Evolutionary conservation across 2,113 vertebrate species (phyloP).

Genomic region (Arizona elegans): DNA sequence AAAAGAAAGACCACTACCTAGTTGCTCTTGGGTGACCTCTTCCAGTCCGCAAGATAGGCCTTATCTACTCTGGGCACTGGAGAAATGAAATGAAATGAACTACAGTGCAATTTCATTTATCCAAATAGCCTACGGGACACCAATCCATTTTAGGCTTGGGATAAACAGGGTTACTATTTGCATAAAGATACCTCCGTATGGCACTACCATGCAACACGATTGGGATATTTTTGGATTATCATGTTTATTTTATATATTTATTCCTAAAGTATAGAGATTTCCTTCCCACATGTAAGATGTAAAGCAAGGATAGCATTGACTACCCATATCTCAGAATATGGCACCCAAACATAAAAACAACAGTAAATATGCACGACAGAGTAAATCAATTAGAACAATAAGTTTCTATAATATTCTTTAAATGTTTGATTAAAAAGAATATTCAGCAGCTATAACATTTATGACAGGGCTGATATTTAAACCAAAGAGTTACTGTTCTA

Average conservation of each 20-base stretch:
- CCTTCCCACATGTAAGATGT: background rate
- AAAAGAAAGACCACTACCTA: slow-evolving; percentile 31
- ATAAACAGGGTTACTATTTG: slow-evolving; percentile 23
- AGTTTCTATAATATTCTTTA: background rate
- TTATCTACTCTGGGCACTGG: slow-evolving; percentile 34
- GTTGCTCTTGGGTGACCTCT: slow-evolving; percentile 34
- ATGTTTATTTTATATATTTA: background rate
- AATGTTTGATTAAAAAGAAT: background rate
- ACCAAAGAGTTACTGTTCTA: background rate
- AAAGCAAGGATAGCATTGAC: background rate
- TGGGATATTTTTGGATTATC: background rate
- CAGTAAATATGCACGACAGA: background rate
- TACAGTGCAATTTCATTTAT: slow-evolving; percentile 45
- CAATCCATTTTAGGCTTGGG: slow-evolving; percentile 23
- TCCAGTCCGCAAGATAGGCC: slow-evolving; percentile 12
- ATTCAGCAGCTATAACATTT: background rate
- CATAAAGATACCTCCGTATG: slow-evolving; percentile 18
- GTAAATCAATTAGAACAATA: background rate
- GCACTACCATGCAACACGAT: background rate
- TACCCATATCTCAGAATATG: background rate
- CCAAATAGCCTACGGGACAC: slow-evolving; percentile 17
- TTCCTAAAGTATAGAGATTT: background rate
- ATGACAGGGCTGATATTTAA: background rate
- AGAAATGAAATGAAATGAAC: slow-evolving; percentile 39
- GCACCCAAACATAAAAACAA: background rate